Conservation (phyloP, 2,113 vertebrate genomes). For the Zootoca vivipara region DNA sequence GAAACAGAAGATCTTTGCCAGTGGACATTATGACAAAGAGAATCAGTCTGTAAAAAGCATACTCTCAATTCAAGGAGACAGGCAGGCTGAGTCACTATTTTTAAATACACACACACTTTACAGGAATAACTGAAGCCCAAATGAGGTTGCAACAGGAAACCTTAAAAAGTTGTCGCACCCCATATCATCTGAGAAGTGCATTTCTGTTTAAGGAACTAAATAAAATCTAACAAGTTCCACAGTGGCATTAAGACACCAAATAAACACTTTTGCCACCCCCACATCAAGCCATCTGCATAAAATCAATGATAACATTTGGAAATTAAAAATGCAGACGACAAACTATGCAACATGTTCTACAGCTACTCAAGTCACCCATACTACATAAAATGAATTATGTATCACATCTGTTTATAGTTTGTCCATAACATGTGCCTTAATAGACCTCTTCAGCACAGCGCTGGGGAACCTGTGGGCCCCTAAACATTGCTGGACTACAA, state of each 20-base stretch:
- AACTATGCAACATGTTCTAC: slow-evolving; percentile 10
- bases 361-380: not conserved
- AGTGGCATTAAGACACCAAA: not conserved
- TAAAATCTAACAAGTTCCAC: slow-evolving; percentile 3
- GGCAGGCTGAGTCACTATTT: slow-evolving; percentile 5
- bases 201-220: not conserved
- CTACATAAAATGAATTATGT: not conserved
- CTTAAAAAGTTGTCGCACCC: slow-evolving; percentile 1
- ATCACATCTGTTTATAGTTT: no score
- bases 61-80: slow-evolving; percentile 28
- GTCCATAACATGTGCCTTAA: no score
- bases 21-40: not conserved
- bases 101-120: not conserved
- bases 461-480: no score
- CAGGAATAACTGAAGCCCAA: slow-evolving; percentile 7
- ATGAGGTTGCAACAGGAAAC: not conserved
- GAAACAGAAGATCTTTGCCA: slow-evolving; percentile 33
- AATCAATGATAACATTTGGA: not conserved
- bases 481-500: no score
- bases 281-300: not conserved
- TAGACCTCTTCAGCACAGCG: no score
- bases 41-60: not conserved
- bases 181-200: not conserved
- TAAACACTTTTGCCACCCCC: not conserved
- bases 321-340: not conserved